Percentiles rank a stretch among this genome's conserved stretches.
Conservation (phyloP, 2,888 invertebrate genomes). For the Heterodera filipjevi region DNA sequence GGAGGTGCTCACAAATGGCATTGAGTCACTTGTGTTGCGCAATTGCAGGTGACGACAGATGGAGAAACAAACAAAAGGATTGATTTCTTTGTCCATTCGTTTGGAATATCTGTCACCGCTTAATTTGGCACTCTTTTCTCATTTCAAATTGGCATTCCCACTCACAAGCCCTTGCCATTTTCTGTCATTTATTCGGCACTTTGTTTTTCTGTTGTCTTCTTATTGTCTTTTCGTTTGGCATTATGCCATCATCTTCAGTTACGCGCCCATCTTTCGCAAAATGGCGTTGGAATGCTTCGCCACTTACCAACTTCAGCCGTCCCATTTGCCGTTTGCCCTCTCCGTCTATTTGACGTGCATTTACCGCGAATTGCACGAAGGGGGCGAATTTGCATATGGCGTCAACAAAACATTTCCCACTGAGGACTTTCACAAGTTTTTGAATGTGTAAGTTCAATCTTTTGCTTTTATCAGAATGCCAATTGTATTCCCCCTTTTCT, state of each 20-base stretch:
- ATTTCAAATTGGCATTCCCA: too few relatives aligned
- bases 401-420: slow-evolving; percentile 35
- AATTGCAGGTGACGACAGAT: slow-evolving; percentile 38
- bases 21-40: slow-evolving; percentile 38
- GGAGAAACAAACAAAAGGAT: background rate
- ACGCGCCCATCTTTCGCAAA: slow-evolving; percentile 27
- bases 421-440: slow-evolving; percentile 42
- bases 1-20: too few relatives aligned
- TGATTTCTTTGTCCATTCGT: background rate
- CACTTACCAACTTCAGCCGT: slow-evolving; percentile 45
- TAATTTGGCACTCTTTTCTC: too few relatives aligned
- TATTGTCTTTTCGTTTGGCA: background rate
- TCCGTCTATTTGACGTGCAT: slow-evolving; percentile 48
- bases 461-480: too few relatives aligned
- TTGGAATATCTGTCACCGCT: too few relatives aligned
- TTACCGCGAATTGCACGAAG: slow-evolving; percentile 38
- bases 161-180: too few relatives aligned
- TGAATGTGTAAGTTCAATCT: slow-evolving; percentile 38
- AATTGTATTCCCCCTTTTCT: background rate
- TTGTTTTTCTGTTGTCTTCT: background rate
- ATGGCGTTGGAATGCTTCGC: slow-evolving; percentile 46
- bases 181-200: too few relatives aligned
- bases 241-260: background rate
- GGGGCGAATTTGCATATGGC: slow-evolving; percentile 35
- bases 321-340: slow-evolving; percentile 41